Evolutionary conservation across 30 jellyfish, hydroid and myxozoan species (phyloP).

Genomic region (Turritopsis dohrnii): DNA sequence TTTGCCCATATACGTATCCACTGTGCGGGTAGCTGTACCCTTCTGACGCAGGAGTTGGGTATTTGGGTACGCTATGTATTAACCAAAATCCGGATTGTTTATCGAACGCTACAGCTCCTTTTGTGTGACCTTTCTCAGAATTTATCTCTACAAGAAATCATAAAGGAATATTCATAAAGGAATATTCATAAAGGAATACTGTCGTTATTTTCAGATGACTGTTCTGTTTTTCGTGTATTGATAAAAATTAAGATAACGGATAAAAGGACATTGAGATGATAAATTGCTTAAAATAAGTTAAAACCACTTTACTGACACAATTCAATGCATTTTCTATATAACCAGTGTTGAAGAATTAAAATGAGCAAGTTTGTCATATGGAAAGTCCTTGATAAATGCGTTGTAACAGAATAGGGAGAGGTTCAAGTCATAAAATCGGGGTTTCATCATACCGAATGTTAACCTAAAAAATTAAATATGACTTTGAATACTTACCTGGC

Average conservation of each 20-base stretch:
- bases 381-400: too few species aligned
- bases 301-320: too few species aligned
- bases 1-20: constrained; percentile 80
- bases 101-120: constrained; percentile 76
- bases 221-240: too few species aligned
- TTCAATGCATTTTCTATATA: too few species aligned
- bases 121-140: constrained; percentile 55
- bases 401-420: neutral
- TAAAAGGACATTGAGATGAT: too few species aligned
- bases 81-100: constrained; percentile 78
- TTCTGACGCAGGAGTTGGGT: constrained; percentile 52
- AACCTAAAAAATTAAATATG: constrained; percentile 16
- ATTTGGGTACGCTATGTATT: constrained; percentile 78
- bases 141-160: neutral
- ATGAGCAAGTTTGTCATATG: too few species aligned
- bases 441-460: neutral
- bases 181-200: too few species aligned
- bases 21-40: constrained; percentile 79
- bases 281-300: too few species aligned
- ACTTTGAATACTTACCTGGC: constrained; percentile 59
- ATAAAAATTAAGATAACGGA: too few species aligned
- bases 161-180: too few species aligned
- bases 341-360: too few species aligned
- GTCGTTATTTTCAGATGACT: too few species aligned
- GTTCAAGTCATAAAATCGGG: neutral